Conservation (phyloP, 2,888 invertebrate species). For the Esperia sulphurella region DNA sequence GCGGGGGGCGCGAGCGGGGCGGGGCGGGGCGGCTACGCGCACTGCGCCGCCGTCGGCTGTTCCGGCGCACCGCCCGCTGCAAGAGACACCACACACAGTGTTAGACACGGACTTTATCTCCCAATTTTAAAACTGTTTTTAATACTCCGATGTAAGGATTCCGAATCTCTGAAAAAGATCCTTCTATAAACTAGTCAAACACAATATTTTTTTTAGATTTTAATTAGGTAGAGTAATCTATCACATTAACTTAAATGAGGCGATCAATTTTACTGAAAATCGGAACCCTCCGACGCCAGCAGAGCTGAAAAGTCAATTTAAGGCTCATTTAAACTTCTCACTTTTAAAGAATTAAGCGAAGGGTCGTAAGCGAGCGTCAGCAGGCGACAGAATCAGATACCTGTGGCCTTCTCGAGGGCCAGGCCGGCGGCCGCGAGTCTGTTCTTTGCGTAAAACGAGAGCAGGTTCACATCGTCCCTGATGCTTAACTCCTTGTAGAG, state of each 20-base stretch:
- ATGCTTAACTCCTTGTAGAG: conserved; percentile 87
- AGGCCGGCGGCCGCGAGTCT: conserved; percentile 82
- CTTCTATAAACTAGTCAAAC: not conserved
- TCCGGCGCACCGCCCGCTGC: conserved; percentile 77
- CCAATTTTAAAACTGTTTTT: conserved; percentile 41
- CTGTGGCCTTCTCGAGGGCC: conserved; percentile 71
- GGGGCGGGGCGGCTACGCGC: conserved; percentile 67
- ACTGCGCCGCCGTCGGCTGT: conserved; percentile 79
- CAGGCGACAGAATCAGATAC: conserved; percentile 54
- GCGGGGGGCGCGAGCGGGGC: conserved; percentile 19
- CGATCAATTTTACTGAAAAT: not conserved
- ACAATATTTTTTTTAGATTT: too few species aligned
- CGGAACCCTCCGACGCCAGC: conserved; percentile 23
- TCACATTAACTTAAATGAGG: not conserved
- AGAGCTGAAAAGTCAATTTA: conserved; percentile 42
- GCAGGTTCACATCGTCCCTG: conserved; percentile 90
- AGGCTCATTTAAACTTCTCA: conserved; percentile 45
- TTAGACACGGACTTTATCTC: conserved; percentile 73
- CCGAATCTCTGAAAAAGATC: not conserved
- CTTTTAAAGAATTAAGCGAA: conserved; percentile 65
- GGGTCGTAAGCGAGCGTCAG: conserved; percentile 59
- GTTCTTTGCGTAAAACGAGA: conserved; percentile 93
- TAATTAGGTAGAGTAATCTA: too few species aligned
- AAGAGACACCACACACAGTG: conserved; percentile 79
- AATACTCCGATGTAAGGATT: conserved; percentile 24